Conservation (phyloP, 2,797 vertebrate genomes). For the Perodicticus potto region DNA sequence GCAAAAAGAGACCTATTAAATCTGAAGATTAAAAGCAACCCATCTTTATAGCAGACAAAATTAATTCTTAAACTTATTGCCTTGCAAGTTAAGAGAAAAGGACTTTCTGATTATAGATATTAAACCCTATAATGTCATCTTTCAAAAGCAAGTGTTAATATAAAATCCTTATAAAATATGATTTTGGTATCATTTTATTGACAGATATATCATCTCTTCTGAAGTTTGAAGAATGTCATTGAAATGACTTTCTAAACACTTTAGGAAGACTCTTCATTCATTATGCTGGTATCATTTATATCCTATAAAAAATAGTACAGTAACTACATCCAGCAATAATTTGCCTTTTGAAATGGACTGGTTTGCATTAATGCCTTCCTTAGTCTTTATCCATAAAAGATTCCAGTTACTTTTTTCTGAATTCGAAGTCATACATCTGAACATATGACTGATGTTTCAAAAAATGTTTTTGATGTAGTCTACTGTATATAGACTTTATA, state of each 20-base stretch:
- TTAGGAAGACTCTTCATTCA: constrained; percentile 74
- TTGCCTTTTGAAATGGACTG: constrained; percentile 61
- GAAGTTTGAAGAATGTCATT: constrained; percentile 81
- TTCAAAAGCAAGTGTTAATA: constrained; percentile 82
- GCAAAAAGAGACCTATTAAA: constrained; percentile 77
- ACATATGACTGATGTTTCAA: not conserved
- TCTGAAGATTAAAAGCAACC: constrained; percentile 78
- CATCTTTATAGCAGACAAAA: constrained; percentile 79
- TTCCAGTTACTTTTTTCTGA: constrained; percentile 38
- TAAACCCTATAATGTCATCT: constrained; percentile 81
- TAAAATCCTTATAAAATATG: constrained; percentile 82
- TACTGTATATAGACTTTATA: not conserved
- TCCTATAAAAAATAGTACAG: constrained; percentile 71
- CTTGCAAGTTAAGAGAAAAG: constrained; percentile 80
- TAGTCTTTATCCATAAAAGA: constrained; percentile 71
- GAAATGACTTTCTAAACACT: constrained; percentile 83
- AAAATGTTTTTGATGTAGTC: not conserved
- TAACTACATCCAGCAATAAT: constrained; percentile 55
- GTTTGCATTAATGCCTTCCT: constrained; percentile 75
- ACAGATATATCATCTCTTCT: constrained; percentile 76
- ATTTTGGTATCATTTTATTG: constrained; percentile 84
- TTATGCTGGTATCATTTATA: constrained; percentile 75
- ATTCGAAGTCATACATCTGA: constrained; percentile 29
- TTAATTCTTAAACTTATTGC: constrained; percentile 84
- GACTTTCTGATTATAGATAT: constrained; percentile 82